Conservation (phyloP, 2,888 invertebrate genomes). For the Pristionchus arcanus region DNA sequence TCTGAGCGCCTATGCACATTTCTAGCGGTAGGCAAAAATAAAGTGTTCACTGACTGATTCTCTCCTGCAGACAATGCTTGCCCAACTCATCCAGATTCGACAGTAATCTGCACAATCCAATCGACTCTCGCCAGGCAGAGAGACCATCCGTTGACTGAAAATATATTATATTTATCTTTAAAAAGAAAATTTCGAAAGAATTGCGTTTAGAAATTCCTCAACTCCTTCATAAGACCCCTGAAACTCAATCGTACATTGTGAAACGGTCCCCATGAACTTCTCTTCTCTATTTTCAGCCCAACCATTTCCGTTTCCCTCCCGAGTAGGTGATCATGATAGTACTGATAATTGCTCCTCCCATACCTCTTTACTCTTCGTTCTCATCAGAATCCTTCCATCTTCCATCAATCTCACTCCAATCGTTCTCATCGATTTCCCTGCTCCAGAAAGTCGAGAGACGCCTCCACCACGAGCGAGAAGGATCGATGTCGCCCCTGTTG, state of each 20-base stretch:
- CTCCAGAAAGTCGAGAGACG: neutral
- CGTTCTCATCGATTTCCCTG: neutral
- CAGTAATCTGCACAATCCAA: slow-evolving; percentile 23
- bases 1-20: too few species aligned
- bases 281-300: neutral
- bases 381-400: slow-evolving; percentile 4
- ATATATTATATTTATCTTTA: neutral
- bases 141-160: neutral
- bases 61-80: slow-evolving; percentile 56
- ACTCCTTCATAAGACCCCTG: neutral
- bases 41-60: slow-evolving; percentile 43
- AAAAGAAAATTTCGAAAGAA: neutral
- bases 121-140: slow-evolving; percentile 31
- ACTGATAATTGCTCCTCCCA: too few species aligned
- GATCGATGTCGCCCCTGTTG: neutral
- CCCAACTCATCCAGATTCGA: slow-evolving; percentile 52
- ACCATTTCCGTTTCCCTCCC: too few species aligned
- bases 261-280: too few species aligned
- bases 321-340: too few species aligned
- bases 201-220: neutral
- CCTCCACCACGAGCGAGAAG: neutral
- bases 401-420: slow-evolving; percentile 20
- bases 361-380: neutral
- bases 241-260: neutral
- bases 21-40: neutral